These are phyloP conservation scores for Peromyscus melanophrys DNA, from an alignment of 2,797 vertebrate genomes.

Conservation along the genomic window DNA sequence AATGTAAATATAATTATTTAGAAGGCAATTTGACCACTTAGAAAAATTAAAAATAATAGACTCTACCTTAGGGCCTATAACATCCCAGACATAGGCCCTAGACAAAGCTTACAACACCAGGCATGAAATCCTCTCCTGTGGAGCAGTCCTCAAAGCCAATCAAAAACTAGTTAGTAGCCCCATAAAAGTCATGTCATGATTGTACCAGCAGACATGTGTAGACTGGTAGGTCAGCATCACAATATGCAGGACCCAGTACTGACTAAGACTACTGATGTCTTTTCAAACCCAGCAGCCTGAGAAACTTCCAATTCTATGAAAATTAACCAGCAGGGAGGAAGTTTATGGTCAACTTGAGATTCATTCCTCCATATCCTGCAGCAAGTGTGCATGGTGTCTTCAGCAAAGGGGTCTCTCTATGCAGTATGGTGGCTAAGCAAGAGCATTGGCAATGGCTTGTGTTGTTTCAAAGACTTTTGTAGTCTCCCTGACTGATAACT, in stretches of 20 bases:
- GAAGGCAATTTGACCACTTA: background rate
- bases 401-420: background rate
- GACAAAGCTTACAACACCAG: background rate
- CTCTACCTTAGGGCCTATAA: background rate
- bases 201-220: background rate
- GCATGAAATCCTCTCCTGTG: background rate
- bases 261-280: background rate
- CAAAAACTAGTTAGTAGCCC: background rate
- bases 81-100: background rate
- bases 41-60: background rate
- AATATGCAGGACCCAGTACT: background rate
- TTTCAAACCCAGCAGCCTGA: background rate
- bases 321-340: background rate
- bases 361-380: background rate
- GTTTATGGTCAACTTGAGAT: background rate
- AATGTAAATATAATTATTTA: background rate
- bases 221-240: background rate
- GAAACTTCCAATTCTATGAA: background rate
- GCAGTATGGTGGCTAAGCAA: background rate
- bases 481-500: background rate
- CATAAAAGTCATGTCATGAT: background rate
- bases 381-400: background rate
- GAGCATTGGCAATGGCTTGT: background rate
- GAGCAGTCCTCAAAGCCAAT: background rate
- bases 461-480: background rate